phyloP scores from a whole-genome alignment of 2,888 invertebrate species.

The Macroteleia sp. region DNA sequence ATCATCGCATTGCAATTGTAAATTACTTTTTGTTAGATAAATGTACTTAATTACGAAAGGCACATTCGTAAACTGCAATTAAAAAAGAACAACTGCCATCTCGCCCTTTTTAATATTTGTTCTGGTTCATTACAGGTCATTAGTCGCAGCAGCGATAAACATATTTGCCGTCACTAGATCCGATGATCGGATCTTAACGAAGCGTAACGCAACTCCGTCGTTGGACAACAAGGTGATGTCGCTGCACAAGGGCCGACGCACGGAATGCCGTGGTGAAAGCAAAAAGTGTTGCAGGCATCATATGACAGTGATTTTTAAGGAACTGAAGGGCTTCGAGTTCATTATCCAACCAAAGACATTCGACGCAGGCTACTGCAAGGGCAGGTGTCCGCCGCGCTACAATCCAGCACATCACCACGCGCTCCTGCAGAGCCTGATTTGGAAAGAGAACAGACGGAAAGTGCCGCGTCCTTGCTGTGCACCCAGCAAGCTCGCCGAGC shows the following conservation, averaged over 20 bases:
- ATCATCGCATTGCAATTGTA: too few species aligned
- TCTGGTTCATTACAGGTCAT: conserved; percentile 49
- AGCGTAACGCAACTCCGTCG: conserved; percentile 54
- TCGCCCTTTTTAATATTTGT: too few species aligned
- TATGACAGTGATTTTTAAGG: conserved; percentile 88
- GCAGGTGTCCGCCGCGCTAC: conserved; percentile 88
- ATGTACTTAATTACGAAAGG: too few species aligned
- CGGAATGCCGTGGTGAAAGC: conserved; percentile 85
- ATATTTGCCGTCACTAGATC: conserved; percentile 35
- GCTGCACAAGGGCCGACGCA: conserved; percentile 83
- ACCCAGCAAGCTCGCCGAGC: conserved; percentile 87
- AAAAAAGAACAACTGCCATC: too few species aligned
- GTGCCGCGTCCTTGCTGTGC: conserved; percentile 88
- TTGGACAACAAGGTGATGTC: conserved; percentile 75
- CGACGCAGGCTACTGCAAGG: conserved; percentile 89
- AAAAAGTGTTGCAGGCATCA: conserved; percentile 88
- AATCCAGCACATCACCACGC: conserved; percentile 90
- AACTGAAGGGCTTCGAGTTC: conserved; percentile 87
- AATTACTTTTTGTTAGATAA: too few species aligned
- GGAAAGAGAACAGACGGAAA: conserved; percentile 86
- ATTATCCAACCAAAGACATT: conserved; percentile 89
- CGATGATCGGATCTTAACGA: conserved; percentile 34
- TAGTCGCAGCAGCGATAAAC: conserved; percentile 39
- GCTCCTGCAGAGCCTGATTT: conserved; percentile 88
- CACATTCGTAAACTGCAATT: too few species aligned